Conservation (phyloP, 2,797 vertebrate genomes). For the Pelodytes ibericus region DNA sequence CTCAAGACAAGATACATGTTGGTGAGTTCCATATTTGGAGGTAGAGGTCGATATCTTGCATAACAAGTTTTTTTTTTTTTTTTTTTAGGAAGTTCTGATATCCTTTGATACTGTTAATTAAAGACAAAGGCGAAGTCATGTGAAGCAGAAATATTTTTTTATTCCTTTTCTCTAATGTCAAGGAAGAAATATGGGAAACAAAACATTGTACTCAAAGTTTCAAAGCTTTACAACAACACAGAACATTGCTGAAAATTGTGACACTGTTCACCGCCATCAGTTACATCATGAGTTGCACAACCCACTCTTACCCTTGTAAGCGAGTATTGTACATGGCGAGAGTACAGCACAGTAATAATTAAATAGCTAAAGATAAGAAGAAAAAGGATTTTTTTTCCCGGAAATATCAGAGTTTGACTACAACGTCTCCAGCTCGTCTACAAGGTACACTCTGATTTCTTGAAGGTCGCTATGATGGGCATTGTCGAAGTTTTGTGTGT, state of each 20-base stretch:
- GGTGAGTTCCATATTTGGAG: no score
- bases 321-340: neutral
- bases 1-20: no score
- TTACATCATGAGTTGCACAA: neutral
- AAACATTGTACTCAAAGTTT: neutral
- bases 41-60: no score
- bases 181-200: conserved; percentile 35
- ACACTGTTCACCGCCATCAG: conserved; percentile 1
- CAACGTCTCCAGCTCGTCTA: neutral
- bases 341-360: conserved; percentile 12
- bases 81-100: no score
- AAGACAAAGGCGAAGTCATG: neutral
- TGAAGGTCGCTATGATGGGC: conserved; percentile 19
- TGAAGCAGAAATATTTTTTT: conserved; percentile 59
- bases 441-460: conserved; percentile 16
- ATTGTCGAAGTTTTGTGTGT: neutral
- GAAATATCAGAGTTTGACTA: neutral
- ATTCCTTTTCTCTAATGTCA: conserved; percentile 46
- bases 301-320: conserved; percentile 6
- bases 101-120: neutral
- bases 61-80: no score
- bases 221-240: conserved; percentile 35
- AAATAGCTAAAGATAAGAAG: conserved; percentile 29
- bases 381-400: neutral
- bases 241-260: conserved; percentile 1